phyloP scores from a whole-genome alignment of 2,888 invertebrate species.

The Hypselothyrea guttata region DNA sequence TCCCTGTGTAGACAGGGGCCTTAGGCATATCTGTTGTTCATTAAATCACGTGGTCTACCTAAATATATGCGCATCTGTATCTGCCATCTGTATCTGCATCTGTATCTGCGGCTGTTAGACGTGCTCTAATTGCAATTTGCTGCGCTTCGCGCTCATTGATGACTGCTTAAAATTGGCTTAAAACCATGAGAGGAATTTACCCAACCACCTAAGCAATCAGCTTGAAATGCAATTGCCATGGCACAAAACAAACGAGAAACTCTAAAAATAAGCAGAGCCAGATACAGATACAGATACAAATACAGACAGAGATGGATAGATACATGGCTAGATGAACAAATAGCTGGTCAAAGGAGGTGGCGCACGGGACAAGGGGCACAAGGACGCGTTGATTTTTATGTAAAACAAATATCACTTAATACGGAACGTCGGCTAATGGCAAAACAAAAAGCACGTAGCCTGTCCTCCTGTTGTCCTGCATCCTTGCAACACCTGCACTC shows the following conservation, averaged over 20 bases:
- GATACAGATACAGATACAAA: background rate
- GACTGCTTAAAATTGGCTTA: conserved; percentile 59
- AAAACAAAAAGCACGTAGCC: conserved; percentile 70
- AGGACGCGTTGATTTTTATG: conserved; percentile 71
- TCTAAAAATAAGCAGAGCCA: conserved; percentile 20
- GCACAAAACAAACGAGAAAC: conserved; percentile 53
- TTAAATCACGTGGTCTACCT: conserved; percentile 32
- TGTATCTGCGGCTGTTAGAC: conserved; percentile 29
- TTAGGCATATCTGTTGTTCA: conserved; percentile 51
- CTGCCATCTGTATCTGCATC: conserved; percentile 8
- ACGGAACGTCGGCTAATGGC: conserved; percentile 63
- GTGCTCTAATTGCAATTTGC: conserved; percentile 47
- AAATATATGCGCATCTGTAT: background rate
- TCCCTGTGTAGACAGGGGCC: too few relatives aligned
- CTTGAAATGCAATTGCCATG: conserved; percentile 50
- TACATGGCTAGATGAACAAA: conserved; percentile 15
- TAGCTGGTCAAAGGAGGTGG: too few relatives aligned
- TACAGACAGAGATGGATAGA: background rate
- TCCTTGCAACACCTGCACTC: too few relatives aligned
- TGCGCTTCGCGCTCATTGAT: conserved; percentile 33
- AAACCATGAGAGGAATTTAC: conserved; percentile 44
- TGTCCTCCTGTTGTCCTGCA: conserved; percentile 10
- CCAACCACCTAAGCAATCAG: conserved; percentile 37
- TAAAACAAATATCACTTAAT: conserved; percentile 77
- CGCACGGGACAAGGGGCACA: too few relatives aligned